Evolutionary conservation across 2,888 invertebrate genomes (phyloP).

Genomic region (Coelopa pilipes): DNA sequence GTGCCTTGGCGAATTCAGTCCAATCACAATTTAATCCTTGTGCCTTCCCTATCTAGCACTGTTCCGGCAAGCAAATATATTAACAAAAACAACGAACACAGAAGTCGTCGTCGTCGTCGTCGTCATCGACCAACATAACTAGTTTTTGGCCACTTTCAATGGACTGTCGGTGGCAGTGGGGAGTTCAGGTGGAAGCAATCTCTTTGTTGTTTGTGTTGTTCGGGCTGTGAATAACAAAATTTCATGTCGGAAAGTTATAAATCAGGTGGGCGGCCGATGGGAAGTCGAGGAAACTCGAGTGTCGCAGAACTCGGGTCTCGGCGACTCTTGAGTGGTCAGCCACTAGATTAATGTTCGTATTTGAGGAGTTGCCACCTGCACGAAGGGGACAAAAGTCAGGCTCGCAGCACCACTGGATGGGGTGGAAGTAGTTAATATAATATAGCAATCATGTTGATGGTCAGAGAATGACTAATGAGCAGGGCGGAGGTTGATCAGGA

Average conservation of each 20-base stretch:
- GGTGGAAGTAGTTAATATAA: not conserved
- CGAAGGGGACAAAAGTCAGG: too few relatives aligned
- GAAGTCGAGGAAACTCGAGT: not conserved
- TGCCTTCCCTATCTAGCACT: not conserved
- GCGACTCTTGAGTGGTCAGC: too few relatives aligned
- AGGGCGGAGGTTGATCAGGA: too few relatives aligned
- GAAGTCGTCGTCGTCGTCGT: not conserved
- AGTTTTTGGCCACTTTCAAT: not conserved
- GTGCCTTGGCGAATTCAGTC: not conserved
- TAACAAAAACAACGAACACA: not conserved
- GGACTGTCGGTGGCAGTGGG: not conserved
- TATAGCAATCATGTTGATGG: not conserved
- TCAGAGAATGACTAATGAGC: too few relatives aligned
- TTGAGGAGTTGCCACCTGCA: too few relatives aligned
- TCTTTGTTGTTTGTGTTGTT: too few relatives aligned
- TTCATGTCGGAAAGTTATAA: constrained; percentile 18
- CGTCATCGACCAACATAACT: constrained; percentile 11
- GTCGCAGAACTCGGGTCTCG: too few relatives aligned
- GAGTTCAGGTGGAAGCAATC: not conserved
- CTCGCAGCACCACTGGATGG: too few relatives aligned
- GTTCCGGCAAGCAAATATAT: not conserved
- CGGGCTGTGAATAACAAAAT: not conserved
- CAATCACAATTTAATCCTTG: not conserved
- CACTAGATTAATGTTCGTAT: too few relatives aligned
- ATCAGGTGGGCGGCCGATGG: constrained; percentile 10